Conservation (phyloP, 2,113 vertebrate genomes). For the Jaculus jaculus region DNA sequence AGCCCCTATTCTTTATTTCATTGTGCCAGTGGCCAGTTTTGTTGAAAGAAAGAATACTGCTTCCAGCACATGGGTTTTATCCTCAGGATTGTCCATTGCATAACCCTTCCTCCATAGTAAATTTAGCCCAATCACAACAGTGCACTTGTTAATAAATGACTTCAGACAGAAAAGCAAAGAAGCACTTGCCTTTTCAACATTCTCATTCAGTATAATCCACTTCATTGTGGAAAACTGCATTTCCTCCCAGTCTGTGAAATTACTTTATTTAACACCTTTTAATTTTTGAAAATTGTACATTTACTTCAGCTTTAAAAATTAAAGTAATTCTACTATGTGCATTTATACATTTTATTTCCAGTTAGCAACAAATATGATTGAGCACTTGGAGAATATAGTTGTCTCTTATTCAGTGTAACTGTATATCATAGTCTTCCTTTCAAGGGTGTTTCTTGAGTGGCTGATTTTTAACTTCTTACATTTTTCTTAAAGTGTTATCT, state of each 20-base stretch:
- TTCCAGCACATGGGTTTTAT: background rate
- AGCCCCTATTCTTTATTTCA: background rate
- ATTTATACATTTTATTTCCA: background rate
- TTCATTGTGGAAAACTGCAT: too few relatives aligned
- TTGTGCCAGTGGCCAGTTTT: background rate
- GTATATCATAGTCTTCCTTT: background rate
- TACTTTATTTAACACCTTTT: background rate
- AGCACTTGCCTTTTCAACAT: background rate
- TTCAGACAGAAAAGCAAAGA: background rate
- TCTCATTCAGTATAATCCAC: too few relatives aligned
- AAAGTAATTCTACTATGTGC: background rate
- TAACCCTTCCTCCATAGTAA: background rate
- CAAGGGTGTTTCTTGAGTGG: background rate
- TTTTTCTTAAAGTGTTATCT: slow-evolving; percentile 7
- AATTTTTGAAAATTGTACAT: background rate
- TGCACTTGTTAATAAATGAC: rapidly evolving
- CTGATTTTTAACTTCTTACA: background rate
- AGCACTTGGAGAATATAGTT: background rate
- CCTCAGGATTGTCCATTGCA: background rate
- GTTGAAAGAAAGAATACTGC: background rate
- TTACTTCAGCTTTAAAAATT: background rate
- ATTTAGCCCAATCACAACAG: background rate
- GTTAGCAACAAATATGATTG: background rate
- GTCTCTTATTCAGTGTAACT: background rate
- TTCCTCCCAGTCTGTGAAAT: background rate